Percentiles rank a stretch among this genome's conserved stretches.
Evolutionary conservation across 2,113 vertebrate genomes (phyloP).

Genomic region (Sceloporus tristichus): DNA sequence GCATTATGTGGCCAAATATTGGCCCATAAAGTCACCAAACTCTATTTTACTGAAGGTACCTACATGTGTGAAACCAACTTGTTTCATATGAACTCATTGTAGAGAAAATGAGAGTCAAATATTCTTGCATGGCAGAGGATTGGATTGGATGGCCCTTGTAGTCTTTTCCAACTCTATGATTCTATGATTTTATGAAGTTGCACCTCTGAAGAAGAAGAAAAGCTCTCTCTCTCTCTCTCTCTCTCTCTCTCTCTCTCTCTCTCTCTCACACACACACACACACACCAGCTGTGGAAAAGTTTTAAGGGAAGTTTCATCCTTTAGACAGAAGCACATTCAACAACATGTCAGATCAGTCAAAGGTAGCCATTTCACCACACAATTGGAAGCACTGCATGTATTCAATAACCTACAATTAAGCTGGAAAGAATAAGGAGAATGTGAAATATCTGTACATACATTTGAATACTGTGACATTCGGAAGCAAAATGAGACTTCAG

Average conservation of each 20-base stretch:
- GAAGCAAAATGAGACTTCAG: constrained; percentile 10
- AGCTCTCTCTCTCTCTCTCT: background rate
- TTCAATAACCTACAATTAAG: constrained; percentile 15
- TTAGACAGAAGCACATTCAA: background rate
- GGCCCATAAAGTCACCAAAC: no score
- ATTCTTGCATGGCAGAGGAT: no score
- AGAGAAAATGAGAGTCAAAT: no score
- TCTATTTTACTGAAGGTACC: no score
- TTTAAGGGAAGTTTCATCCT: constrained; percentile 1
- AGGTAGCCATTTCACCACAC: background rate
- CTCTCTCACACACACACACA: background rate
- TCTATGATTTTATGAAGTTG: no score
- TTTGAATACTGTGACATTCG: background rate
- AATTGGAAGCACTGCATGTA: background rate
- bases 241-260: no score
- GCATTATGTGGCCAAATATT: no score
- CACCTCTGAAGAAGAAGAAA: no score
- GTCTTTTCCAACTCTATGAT: no score
- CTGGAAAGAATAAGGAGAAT: background rate
- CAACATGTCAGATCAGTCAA: background rate
- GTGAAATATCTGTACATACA: constrained; percentile 7
- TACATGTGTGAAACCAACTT: no score
- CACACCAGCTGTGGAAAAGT: background rate
- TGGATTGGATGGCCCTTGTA: no score
- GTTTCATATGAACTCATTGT: no score